Base-by-base conservation (phyloP, 2,888 invertebrate genomes). In the Coleophora flavipennella region DNA sequence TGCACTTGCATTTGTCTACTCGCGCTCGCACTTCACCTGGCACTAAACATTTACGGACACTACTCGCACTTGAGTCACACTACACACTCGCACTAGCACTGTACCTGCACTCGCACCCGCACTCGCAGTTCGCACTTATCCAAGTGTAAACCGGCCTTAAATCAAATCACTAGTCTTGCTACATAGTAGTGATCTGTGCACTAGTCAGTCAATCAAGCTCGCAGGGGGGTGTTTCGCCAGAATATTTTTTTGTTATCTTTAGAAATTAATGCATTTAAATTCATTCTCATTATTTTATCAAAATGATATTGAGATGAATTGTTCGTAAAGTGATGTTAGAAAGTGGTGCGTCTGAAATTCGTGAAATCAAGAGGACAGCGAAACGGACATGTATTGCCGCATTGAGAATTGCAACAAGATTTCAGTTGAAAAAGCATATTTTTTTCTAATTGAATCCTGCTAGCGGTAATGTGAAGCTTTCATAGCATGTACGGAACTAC, bases 201-300 rank as follows among this genome's bases (percentile, higher is more conserved):
- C n/a, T n/a, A n/a, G n/a, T n/a, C n/a, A n/a, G 70, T 75, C 75
- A 76, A 78, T 54, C 56, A 51, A 63, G 76, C 79, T 76, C 80
- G 76, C 75, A 72, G 66, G 56, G 63, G 59, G 59, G 55, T 53
- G 60, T 60, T 53, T 67, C 57, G 56, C 64, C 54, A 65, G 57
- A 60, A 67, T 70, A 67, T 70, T 66, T 74, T 66, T 65, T 59
- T 65, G 59, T 70, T 70, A 62, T 62, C 69, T 70, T 66, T 65
- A 60, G 45, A 59, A 62, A 67, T 57, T 53, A 57, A 66, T 70
- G 68, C 59, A 62, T 64, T 53, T 65, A 69, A 67, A 66, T 58
- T 46, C 47, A 51, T 57, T 47, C 45, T 47, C 49, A 49, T 49
- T 48, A 40, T 46, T 50, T 52, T 33, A 38, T 33, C 46, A 59